Evolutionary conservation across 1,140 invertebrate species (phyloP), one percentile per base, ranked within the genome.

Genomic region (Drosophila micromelanica): DNA sequence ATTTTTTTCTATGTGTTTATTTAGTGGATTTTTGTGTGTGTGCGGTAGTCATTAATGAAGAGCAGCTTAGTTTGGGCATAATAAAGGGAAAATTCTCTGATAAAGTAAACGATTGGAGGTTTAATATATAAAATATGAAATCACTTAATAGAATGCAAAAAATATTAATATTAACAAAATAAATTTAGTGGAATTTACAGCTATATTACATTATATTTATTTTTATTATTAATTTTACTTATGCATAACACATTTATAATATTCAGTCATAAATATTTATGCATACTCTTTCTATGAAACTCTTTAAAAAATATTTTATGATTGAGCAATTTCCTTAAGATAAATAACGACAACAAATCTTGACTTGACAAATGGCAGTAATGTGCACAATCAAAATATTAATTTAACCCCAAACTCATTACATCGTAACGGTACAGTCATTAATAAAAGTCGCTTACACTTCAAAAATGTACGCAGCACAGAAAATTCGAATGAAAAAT

Each of bases 361-460:
- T 40, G 35, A 5, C 20, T 55, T 20, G 43, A 73, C 61, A 80
- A 80, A 77, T 65, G 20, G 17, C 27, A 6, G 27, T 6, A 27
- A 27, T 27, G 27, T 27, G 27, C 8, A 48, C 43, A 42, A 51
- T 38, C 23, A 32, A 52, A 76, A 80, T 86, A 71, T 74, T 74
- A 86, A 80, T 78, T 81, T 64, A 81, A 70, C 73, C 73, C 65
- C 63, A 56, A 64, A 64, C 57, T 48, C 54, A 38, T 69, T 49
- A 63, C 46, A 46, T 3, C 35, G 37, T 32, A 37, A 46, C 38
- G 45, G 42, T 43, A 35, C 5, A 59, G 59, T 69, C 74, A 87
- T 85, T 87, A 85, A 85, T 86, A 68, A 86, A 76, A 61, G 57
- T 67, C 64, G 57, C 56, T 55, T 40, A 64, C 62, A 60, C 43